phyloP scores from a whole-genome alignment of 2,113 vertebrate genomes.

The Pachyramphus minor region DNA sequence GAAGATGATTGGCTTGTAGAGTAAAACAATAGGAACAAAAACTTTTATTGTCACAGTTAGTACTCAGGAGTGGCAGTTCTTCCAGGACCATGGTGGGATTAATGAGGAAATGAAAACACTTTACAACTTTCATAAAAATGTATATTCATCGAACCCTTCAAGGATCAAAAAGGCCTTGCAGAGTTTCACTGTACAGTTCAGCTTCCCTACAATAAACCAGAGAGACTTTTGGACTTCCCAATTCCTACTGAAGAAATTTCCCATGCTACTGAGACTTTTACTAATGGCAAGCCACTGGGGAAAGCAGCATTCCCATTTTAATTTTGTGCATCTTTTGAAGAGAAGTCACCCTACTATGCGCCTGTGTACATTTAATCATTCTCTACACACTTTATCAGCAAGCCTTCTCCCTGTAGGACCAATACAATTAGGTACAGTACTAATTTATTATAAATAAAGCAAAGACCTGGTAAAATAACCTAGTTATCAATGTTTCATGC shows the following conservation, averaged over 20 bases:
- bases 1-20: slow-evolving; percentile 50
- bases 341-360: slow-evolving; percentile 44
- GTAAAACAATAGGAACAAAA: slow-evolving; percentile 65
- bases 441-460: slow-evolving; percentile 74
- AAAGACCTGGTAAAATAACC: slow-evolving; percentile 65
- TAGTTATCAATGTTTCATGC: slow-evolving; percentile 59
- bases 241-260: slow-evolving; percentile 70
- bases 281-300: slow-evolving; percentile 67
- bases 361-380: slow-evolving; percentile 66
- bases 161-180: slow-evolving; percentile 77
- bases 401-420: slow-evolving; percentile 65
- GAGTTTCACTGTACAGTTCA: slow-evolving; percentile 72
- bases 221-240: slow-evolving; percentile 64
- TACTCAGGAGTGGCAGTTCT: slow-evolving; percentile 62
- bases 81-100: slow-evolving; percentile 65
- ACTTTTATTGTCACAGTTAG: slow-evolving; percentile 63
- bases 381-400: slow-evolving; percentile 58
- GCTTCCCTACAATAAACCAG: slow-evolving; percentile 65
- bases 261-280: slow-evolving; percentile 72
- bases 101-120: slow-evolving; percentile 71
- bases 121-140: slow-evolving; percentile 71
- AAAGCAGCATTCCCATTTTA: slow-evolving; percentile 70
- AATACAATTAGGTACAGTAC: slow-evolving; percentile 68
- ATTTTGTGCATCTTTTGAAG: slow-evolving; percentile 73
- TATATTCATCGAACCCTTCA: slow-evolving; percentile 73